These are phyloP conservation scores for Aegotheles bennettii DNA, from an alignment of 2,113 vertebrate genomes.

Conservation along the genomic window DNA sequence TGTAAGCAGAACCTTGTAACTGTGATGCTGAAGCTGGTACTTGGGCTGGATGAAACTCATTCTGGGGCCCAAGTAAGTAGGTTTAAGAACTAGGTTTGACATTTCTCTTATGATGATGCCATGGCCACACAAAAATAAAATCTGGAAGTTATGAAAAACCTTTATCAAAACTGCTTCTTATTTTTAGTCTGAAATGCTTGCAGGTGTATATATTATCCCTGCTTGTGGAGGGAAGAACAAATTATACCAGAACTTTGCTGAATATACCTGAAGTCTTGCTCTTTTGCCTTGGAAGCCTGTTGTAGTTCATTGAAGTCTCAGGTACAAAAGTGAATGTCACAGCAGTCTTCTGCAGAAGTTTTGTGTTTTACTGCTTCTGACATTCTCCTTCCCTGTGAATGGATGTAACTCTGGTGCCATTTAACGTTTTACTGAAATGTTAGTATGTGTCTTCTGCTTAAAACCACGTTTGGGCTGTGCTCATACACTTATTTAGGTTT, in stretches of 20 bases:
- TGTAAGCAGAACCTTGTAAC: background rate
- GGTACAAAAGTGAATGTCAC: background rate
- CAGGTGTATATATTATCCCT: background rate
- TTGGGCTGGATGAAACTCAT: background rate
- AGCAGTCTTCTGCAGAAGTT: background rate
- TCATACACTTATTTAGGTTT: background rate
- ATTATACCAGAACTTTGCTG: background rate
- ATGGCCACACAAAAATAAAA: background rate
- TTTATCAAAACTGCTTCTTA: background rate
- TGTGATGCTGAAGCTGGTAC: background rate
- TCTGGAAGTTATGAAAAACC: background rate
- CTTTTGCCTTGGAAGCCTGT: background rate
- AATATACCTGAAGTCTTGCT: background rate
- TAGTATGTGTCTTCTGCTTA: background rate
- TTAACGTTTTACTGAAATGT: background rate
- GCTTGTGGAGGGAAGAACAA: background rate
- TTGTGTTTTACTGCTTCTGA: background rate
- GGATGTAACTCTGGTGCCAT: background rate
- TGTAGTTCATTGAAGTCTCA: background rate
- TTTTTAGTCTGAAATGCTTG: background rate
- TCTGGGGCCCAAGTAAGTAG: background rate
- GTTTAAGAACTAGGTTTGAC: background rate
- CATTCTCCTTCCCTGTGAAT: background rate
- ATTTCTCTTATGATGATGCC: background rate
- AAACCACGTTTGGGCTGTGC: background rate